Percentiles rank a stretch among this genome's conserved stretches.
Evolutionary conservation across 1,140 invertebrate genomes (phyloP).

Genomic region (Neodiprion pinetum): DNA sequence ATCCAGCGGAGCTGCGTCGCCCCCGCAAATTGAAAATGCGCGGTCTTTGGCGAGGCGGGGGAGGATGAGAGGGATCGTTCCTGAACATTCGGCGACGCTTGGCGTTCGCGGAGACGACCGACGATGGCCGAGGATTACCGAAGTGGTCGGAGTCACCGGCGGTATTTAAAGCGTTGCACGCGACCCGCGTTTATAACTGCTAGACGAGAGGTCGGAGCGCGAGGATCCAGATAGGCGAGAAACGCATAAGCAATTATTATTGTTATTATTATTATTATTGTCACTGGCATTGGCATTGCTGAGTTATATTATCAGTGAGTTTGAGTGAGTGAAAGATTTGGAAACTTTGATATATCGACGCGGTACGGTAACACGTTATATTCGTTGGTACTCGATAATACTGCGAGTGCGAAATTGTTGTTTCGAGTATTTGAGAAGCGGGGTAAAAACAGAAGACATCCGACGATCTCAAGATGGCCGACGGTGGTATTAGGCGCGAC

Average conservation of each 20-base stretch:
- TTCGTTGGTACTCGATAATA: too few species aligned
- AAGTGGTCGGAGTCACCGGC: background rate
- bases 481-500: slow-evolving; percentile 81
- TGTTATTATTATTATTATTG: too few species aligned
- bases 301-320: too few species aligned
- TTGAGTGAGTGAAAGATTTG: too few species aligned
- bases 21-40: background rate
- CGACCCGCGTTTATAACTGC: background rate
- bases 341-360: too few species aligned
- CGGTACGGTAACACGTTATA: too few species aligned
- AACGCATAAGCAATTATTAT: too few species aligned
- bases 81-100: background rate
- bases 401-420: too few species aligned
- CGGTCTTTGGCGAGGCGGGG: background rate
- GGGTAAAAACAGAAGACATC: too few species aligned
- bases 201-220: background rate
- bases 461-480: slow-evolving; percentile 68
- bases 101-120: background rate
- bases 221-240: too few species aligned
- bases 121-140: background rate
- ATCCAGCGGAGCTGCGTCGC: background rate
- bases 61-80: background rate
- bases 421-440: too few species aligned
- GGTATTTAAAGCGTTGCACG: background rate
- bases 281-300: too few species aligned